Evolutionary conservation across 1,140 invertebrate genomes (phyloP).

Genomic region (Papilio xuthus): DNA sequence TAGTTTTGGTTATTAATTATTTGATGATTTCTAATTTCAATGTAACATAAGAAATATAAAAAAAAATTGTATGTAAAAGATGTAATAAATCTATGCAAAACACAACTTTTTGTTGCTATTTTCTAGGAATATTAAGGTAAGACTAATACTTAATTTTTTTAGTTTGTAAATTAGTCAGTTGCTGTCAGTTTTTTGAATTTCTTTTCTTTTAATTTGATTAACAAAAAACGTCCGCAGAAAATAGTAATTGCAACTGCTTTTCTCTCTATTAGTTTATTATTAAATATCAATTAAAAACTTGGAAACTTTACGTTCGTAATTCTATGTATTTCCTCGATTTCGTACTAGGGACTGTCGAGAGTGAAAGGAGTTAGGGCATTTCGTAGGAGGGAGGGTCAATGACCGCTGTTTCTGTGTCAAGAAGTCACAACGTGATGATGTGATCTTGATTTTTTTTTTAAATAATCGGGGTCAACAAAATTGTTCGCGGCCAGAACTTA

Average conservation of each 20-base stretch:
- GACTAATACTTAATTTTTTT: too few relatives aligned
- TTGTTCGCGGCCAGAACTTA: neutral
- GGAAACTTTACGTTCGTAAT: neutral
- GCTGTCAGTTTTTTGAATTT: too few relatives aligned
- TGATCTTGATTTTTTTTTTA: constrained; percentile 9
- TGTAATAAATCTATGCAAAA: too few relatives aligned
- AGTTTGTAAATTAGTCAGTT: too few relatives aligned
- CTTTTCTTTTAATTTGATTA: too few relatives aligned
- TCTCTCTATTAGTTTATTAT: neutral
- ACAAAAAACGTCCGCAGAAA: neutral
- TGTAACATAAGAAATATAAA: too few relatives aligned
- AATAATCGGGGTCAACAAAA: neutral
- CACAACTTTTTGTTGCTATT: too few relatives aligned
- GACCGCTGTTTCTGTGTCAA: constrained; percentile 13
- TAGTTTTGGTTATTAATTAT: too few relatives aligned
- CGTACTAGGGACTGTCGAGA: constrained; percentile 23
- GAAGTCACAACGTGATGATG: neutral
- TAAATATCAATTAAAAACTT: constrained; percentile 4
- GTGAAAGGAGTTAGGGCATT: constrained; percentile 29
- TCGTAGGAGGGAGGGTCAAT: constrained; percentile 14
- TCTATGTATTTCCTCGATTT: neutral
- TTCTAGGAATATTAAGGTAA: too few relatives aligned
- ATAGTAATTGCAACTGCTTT: neutral
- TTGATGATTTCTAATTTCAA: too few relatives aligned
- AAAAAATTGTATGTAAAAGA: too few relatives aligned